Base-by-base conservation (phyloP, 2,113 vertebrate species). In the Ammodramus savannarum region DNA sequence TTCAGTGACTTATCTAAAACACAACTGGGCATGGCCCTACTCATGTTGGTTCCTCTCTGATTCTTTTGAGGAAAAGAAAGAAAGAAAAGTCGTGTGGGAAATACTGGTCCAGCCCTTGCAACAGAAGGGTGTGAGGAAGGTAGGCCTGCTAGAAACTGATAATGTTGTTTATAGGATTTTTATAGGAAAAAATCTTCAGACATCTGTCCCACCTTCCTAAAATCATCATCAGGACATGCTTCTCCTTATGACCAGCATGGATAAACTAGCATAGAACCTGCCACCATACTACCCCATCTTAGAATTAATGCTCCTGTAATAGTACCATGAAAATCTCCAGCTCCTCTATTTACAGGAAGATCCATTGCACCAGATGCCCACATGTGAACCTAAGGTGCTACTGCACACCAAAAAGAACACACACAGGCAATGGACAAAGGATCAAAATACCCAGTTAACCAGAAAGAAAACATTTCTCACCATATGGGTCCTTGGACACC, bases 91-190 rank as follows among this genome's bases (percentile, higher is more conserved):
- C 7, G 13, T 55, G 5, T 12, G 4, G 19, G 17, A 58, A 85
- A 16, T 72, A 55, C 16, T 43, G 7, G 20, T 34, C 20, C 29
- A 39, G 41, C 11, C 22, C 31, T 69, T 55, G 32, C 34, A 91
- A 11, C 6, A 0, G 0, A 41, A 71, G 6, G 3, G 2, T 39
- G 11, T 58, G 34, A 73, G 38, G 12, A 48, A 69, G 9, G 14
- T 27, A 48, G 10, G 25, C 7, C 41, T 77, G 12, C 14, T 81
- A n/a, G 34, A 68, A 29, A 43, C 18, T 10, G 17, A 82, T 38
- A 51, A 25, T 46, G 4, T 25, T 0, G 39, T 44, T 74, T 55
- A 43, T 39, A n/a, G 29, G 59, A 6, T 46, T 80, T 57, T 66
- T 44, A 27, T 18, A n/a, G 5, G 10, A 54, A 92, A 85, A 76